phyloP scores from a whole-genome alignment of 1,140 invertebrate genomes.

The Drosophila ananassae region DNA sequence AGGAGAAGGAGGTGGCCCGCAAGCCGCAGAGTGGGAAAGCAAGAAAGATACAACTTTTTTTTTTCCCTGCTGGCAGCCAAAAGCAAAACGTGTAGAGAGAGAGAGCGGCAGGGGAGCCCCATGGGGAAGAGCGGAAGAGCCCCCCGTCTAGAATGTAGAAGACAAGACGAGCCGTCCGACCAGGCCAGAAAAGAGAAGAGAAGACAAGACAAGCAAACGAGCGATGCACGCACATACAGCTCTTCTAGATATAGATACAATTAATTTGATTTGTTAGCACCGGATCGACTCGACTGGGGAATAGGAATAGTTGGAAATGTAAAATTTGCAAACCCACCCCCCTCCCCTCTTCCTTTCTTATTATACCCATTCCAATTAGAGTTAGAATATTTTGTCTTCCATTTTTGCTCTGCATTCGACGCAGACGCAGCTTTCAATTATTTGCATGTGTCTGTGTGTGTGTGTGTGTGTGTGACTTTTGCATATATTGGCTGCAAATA shows the following conservation, averaged over 20 bases:
- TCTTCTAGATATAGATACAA: constrained; percentile 67
- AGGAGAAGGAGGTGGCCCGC: constrained; percentile 28
- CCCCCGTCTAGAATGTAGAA: constrained; percentile 71
- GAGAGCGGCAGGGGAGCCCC: constrained; percentile 1
- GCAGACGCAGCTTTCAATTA: constrained; percentile 59
- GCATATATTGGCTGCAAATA: constrained; percentile 79
- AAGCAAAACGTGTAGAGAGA: constrained; percentile 53
- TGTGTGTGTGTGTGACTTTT: constrained; percentile 50
- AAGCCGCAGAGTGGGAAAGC: constrained; percentile 35
- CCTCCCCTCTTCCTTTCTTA: background rate
- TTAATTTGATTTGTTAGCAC: constrained; percentile 74
- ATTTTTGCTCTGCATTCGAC: constrained; percentile 42
- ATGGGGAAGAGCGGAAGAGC: constrained; percentile 25
- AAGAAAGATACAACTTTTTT: constrained; percentile 71
- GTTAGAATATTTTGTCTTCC: constrained; percentile 46
- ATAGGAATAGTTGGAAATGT: constrained; percentile 40
- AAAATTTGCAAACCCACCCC: constrained; percentile 31
- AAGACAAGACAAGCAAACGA: constrained; percentile 51
- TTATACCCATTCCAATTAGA: constrained; percentile 39
- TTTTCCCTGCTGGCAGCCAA: constrained; percentile 65
- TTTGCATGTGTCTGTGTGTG: background rate
- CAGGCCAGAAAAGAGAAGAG: background rate
- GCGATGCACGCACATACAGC: constrained; percentile 59
- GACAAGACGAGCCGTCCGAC: constrained; percentile 26
- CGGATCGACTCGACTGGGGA: background rate